phyloP scores from a whole-genome alignment of 2,888 invertebrate species.

The Cenopis cana region DNA sequence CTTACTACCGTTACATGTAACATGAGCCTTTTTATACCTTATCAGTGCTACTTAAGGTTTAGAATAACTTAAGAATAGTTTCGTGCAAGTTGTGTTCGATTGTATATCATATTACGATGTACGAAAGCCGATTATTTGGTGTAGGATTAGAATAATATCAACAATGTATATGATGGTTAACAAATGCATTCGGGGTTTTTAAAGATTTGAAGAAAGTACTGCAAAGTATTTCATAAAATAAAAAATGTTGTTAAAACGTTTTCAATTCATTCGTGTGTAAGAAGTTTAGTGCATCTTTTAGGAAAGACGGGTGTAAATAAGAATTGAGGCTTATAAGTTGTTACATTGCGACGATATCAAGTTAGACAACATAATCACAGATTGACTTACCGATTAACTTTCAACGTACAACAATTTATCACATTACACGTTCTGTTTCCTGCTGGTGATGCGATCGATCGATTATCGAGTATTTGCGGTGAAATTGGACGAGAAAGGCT shows the following conservation, averaged over 20 bases:
- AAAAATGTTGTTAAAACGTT: neutral
- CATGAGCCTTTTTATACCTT: conserved; percentile 13
- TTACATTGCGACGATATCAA: too few species aligned
- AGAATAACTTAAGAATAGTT: conserved; percentile 1
- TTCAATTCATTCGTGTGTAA: neutral
- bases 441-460: conserved; percentile 41
- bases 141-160: neutral
- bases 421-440: conserved; percentile 43
- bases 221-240: neutral
- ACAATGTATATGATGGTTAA: conserved; percentile 6
- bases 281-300: neutral
- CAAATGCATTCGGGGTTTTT: conserved; percentile 1
- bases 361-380: neutral
- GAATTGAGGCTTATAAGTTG: neutral
- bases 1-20: conserved; percentile 46
- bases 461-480: conserved; percentile 57
- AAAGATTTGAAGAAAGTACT: neutral
- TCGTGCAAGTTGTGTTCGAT: neutral
- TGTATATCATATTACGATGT: neutral
- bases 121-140: neutral
- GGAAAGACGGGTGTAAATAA: neutral
- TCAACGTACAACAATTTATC: conserved; percentile 41
- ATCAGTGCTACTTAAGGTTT: conserved; percentile 17
- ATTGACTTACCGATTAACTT: conserved; percentile 32
- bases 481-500: conserved; percentile 65